Conservation (phyloP, 2,888 invertebrate genomes). For the Nineta flava region DNA sequence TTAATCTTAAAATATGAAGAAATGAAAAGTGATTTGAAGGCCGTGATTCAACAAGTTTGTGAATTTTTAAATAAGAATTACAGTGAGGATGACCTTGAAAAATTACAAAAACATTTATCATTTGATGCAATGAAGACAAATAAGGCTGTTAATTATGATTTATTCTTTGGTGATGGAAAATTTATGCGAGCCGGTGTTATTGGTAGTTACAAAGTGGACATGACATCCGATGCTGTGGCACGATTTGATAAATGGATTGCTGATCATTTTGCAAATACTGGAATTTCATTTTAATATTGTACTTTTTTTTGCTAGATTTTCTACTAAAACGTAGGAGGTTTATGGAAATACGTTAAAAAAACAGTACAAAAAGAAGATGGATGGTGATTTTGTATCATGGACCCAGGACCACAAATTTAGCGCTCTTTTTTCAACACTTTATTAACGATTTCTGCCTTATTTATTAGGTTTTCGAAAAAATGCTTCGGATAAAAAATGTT, state of each 20-base stretch:
- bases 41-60: conserved; percentile 26
- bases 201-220: conserved; percentile 26
- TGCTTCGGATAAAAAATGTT: too few relatives aligned
- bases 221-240: conserved; percentile 22
- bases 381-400: too few relatives aligned
- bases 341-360: too few relatives aligned
- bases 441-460: too few relatives aligned
- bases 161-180: conserved; percentile 14
- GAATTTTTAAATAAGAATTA: conserved; percentile 26
- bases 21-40: conserved; percentile 27
- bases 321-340: too few relatives aligned
- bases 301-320: too few relatives aligned
- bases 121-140: conserved; percentile 37
- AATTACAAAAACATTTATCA: conserved; percentile 30
- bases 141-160: conserved; percentile 27
- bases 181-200: conserved; percentile 24
- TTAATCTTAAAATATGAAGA: conserved; percentile 21
- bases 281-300: too few relatives aligned
- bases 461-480: too few relatives aligned
- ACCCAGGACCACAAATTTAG: too few relatives aligned
- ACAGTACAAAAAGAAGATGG: too few relatives aligned
- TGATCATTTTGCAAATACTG: not conserved
- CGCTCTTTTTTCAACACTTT: too few relatives aligned
- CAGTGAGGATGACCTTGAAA: conserved; percentile 21
- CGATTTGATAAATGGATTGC: conserved; percentile 32